These are phyloP conservation scores for Megaceryle maxima DNA, from an alignment of 2,113 vertebrate species.

Conservation along the genomic window DNA sequence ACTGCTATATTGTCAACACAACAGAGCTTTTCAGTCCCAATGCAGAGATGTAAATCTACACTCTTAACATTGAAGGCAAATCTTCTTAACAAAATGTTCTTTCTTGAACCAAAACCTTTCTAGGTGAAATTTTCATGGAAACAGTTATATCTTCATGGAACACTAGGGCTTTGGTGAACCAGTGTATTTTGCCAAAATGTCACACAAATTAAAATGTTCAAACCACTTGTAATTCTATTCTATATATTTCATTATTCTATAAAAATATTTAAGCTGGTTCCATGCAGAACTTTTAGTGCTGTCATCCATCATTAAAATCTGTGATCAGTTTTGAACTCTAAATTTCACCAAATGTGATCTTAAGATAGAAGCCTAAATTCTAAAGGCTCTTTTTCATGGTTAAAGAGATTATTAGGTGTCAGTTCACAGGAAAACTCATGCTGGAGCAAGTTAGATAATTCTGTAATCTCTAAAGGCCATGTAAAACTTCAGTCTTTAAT, in stretches of 20 bases:
- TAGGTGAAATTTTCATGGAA: neutral
- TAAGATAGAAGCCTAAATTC: neutral
- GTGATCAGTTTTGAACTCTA: neutral
- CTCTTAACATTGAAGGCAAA: neutral
- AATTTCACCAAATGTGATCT: neutral
- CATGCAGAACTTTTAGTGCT: neutral
- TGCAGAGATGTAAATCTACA: neutral
- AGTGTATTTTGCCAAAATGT: neutral
- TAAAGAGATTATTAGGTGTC: neutral
- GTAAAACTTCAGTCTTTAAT: neutral
- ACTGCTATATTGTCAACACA: neutral
- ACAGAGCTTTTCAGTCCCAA: neutral
- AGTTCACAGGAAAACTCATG: neutral
- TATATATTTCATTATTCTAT: neutral
- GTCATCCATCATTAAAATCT: neutral
- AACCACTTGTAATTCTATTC: neutral
- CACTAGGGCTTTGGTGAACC: neutral
- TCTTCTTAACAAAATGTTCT: neutral
- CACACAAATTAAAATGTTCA: neutral
- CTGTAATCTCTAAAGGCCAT: neutral
- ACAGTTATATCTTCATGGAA: neutral
- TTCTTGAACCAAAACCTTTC: neutral
- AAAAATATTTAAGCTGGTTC: neutral
- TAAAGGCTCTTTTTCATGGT: neutral
- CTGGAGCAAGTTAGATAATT: neutral